Evolutionary conservation across 2,888 invertebrate genomes (phyloP), one percentile per base, ranked within the genome.

Genomic region (Fissipunctia ypsillon): DNA sequence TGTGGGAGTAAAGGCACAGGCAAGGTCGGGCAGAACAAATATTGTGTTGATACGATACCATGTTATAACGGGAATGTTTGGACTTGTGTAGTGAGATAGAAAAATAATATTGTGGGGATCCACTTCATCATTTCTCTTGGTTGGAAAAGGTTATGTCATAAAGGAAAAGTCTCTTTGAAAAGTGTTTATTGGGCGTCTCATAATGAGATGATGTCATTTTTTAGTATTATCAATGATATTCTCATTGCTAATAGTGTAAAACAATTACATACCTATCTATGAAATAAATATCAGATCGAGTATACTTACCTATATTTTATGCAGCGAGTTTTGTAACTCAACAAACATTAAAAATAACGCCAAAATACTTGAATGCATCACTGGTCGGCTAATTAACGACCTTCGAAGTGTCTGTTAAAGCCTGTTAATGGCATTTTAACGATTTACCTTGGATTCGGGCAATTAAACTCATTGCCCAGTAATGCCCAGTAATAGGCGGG

Each of bases 341-440:
- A 57, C 56, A 64, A 59, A 65, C 43, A 14, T 9, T 56, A 38
- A 35, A 54, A 73, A 64, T 64, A 12, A 31, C 35, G 31, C 38
- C 22, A 56, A 63, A 86, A 60, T 25, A 71, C 66, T 81, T 78
- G 35, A 77, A 68, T 64, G 80, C 68, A 70, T 76, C 61, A 69
- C 72, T 73, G 67, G 72, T 77, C 69, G 61, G 54, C 83, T 87
- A 84, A 85, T 85, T 80, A 83, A 82, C 73, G 75, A 75, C 45
- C 73, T 50, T 41, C 69, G 61, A 77, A 85, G 69, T 83, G 81
- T 79, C 77, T 81, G 73, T 80, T 78, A 76, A 85, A 82, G 81
- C 80, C 71, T 81, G 88, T 85, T 88, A 90, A 89, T 90, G 84
- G 83, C 60, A 83, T 86, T 88, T 87, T 88, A 88, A 88, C 86